A percentile compares a stretch with the other conserved stretches of the same genome.
phyloP scores from a whole-genome alignment of 1,140 invertebrate genomes.

The Drosophila parabipectinata region DNA sequence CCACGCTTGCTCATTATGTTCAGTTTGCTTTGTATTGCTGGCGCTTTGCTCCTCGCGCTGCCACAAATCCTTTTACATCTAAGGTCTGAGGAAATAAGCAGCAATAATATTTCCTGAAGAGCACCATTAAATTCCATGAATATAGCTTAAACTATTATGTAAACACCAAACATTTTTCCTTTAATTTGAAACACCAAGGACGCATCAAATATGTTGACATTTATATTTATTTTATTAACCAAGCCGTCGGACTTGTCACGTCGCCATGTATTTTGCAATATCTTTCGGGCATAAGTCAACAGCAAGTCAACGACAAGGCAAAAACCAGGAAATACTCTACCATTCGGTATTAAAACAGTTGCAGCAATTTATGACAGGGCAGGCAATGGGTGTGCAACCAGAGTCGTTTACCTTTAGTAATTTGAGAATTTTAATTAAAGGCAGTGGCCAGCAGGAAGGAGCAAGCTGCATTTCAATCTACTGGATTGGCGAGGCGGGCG shows the following conservation, averaged over 20 bases:
- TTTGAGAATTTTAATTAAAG: slow-evolving; percentile 76
- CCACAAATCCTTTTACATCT: background rate
- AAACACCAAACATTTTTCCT: background rate
- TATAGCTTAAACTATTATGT: background rate
- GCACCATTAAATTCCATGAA: background rate
- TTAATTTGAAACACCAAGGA: background rate
- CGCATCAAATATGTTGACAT: slow-evolving; percentile 21
- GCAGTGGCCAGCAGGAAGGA: slow-evolving; percentile 34
- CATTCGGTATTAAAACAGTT: slow-evolving; percentile 48
- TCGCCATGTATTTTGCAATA: slow-evolving; percentile 14
- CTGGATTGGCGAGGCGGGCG: slow-evolving; percentile 1
- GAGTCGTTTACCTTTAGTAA: slow-evolving; percentile 68
- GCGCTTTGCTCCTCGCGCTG: slow-evolving; percentile 8
- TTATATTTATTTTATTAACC: slow-evolving; percentile 26
- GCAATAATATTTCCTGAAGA: background rate
- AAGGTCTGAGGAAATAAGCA: slow-evolving; percentile 2
- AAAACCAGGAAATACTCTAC: slow-evolving; percentile 22
- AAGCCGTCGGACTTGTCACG: background rate
- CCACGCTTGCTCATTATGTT: slow-evolving; percentile 59
- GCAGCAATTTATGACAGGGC: slow-evolving; percentile 48
- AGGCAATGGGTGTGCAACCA: slow-evolving; percentile 31
- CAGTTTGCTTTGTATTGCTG: slow-evolving; percentile 38
- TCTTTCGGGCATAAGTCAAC: slow-evolving; percentile 45
- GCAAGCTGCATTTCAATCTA: slow-evolving; percentile 42
- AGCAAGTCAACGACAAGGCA: slow-evolving; percentile 25